Base-by-base conservation (phyloP, 1,140 invertebrate species). In the Micrasema longulum region DNA sequence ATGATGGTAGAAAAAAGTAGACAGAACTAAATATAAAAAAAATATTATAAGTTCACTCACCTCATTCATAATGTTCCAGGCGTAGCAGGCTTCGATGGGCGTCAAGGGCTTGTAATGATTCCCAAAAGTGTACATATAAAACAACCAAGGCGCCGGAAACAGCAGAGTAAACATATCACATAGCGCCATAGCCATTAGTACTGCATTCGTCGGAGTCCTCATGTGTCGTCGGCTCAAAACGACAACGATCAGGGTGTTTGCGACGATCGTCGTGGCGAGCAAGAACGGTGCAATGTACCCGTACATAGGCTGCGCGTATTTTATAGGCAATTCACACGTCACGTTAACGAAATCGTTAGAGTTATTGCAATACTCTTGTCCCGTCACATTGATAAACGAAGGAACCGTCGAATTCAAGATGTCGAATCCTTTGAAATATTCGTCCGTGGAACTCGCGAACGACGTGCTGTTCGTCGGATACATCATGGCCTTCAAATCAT, bases 151-250 rank as follows among this genome's bases (percentile, higher is more conserved):
- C 1, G 94, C 90, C 0, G 95, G 94, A 79, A 95, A 92, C 14
- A 96, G 85, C 75, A 97, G 90, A 0, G 96, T 97, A 78, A 97
- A 90, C 89, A 97, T 92, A 84, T 98, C 96, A 71, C 93, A 94
- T 0, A 98, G 87, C 0, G 96, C 96, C 95, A 98, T 97, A 3
- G 92, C 88, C 88, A 90, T 89, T 1, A 91, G 82, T 1, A 98
- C 96, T 50, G 91, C 90, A 81, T 98, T 98, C 6, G 96, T 97
- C 0, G 96, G 95, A 1, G 95, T 92, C 23, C 90, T 80, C 90
- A 92, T 91, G 76, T 91, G 90, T 35, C 89, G 83, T 72, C 90
- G 89, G 62, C 89, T 90, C n/a, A 92, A 80, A 0, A 92, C 91
- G 14, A 92, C 92, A 1, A 96, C 90, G 65, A 98, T 95, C 2